A percentile compares a stretch with the other conserved stretches of the same genome.
These are phyloP conservation scores for Marmota flaviventris DNA, from an alignment of 2,113 vertebrate species.

Conservation along the genomic window DNA sequence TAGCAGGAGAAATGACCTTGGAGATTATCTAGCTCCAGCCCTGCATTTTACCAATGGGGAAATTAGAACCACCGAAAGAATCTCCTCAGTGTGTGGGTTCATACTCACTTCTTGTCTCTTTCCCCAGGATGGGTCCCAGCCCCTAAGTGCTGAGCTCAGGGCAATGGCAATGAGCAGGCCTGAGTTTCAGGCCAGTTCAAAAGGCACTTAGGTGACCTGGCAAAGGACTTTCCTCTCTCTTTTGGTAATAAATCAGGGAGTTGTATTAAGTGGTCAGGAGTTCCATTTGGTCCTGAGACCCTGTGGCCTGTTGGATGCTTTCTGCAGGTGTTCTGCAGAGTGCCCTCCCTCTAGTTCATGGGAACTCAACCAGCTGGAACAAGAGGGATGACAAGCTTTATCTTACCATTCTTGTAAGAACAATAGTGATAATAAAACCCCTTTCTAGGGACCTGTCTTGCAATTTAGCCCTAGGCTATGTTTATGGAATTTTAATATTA, in stretches of 20 bases:
- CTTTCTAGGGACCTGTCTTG: slow-evolving; percentile 75
- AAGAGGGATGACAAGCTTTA: not conserved
- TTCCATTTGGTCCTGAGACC: not conserved
- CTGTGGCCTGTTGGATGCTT: no score
- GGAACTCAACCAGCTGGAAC: not conserved
- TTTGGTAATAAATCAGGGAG: not conserved
- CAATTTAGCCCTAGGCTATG: slow-evolving; percentile 62
- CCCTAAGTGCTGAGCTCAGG: not conserved
- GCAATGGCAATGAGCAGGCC: not conserved
- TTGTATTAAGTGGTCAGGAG: not conserved
- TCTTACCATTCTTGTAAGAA: not conserved
- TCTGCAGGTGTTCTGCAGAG: not conserved
- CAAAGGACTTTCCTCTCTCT: not conserved
- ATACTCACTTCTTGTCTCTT: not conserved
- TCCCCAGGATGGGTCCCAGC: no score
- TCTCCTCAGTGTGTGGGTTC: not conserved
- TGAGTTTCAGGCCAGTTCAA: not conserved
- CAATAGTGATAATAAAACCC: slow-evolving; percentile 71
- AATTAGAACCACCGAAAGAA: not conserved
- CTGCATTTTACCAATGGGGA: not conserved
- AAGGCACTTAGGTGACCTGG: not conserved
- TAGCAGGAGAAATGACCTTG: not conserved
- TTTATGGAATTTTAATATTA: slow-evolving; percentile 77
- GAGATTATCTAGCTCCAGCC: not conserved
- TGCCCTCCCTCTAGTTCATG: not conserved